Percentiles rank a stretch among this genome's conserved stretches.
These are phyloP conservation scores for Labroides dimidiatus DNA, from an alignment of 2,797 vertebrate genomes.

Conservation along the genomic window DNA sequence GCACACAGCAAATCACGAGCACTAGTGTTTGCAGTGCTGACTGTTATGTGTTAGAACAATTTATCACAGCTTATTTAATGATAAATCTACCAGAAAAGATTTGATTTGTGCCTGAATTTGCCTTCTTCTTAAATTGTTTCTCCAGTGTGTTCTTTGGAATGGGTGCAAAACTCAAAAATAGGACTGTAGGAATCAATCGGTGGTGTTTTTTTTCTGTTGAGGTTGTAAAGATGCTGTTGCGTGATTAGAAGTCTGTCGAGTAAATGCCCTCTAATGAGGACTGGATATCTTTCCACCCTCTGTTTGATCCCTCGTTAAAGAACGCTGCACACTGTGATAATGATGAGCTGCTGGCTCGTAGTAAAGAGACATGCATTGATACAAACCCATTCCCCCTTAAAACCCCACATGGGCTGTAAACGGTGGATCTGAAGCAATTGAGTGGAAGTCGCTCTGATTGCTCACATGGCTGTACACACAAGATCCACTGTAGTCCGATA, in stretches of 20 bases:
- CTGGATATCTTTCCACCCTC: neutral
- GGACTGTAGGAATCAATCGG: neutral
- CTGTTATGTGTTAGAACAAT: conserved; percentile 8
- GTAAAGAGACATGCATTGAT: neutral
- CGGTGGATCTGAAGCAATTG: conserved; percentile 5
- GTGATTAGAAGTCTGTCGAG: conserved; percentile 22
- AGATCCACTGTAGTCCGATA: conserved; percentile 43
- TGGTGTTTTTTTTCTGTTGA: neutral
- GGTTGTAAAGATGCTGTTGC: conserved; percentile 1
- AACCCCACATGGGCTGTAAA: neutral
- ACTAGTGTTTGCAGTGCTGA: conserved; percentile 20
- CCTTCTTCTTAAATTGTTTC: neutral
- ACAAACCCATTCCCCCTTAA: neutral
- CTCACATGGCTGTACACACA: conserved; percentile 26
- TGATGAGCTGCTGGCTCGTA: neutral
- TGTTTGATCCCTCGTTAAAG: conserved; percentile 28
- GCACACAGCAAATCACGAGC: conserved; percentile 23
- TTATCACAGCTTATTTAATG: conserved; percentile 44
- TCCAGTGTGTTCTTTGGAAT: neutral
- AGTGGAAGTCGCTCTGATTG: conserved; percentile 48
- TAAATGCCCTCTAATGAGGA: conserved; percentile 31
- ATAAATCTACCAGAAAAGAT: conserved; percentile 4
- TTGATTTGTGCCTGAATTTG: neutral
- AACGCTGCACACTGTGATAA: conserved; percentile 3
- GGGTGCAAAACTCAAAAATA: neutral